Base-by-base conservation (phyloP, 1,140 invertebrate species). In the Dryas iulia region DNA sequence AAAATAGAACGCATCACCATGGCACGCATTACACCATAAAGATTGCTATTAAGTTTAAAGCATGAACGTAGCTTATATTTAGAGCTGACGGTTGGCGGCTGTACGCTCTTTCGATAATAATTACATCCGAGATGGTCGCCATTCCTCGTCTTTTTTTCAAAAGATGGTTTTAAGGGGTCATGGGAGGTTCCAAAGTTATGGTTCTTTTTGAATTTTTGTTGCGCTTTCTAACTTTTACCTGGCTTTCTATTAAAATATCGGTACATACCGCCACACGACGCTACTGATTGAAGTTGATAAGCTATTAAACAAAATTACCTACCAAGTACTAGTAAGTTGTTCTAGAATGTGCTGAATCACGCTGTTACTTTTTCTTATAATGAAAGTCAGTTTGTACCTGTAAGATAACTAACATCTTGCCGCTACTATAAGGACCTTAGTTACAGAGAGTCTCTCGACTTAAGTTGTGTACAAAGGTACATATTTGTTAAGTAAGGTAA, bases 31-130 rank as follows among this genome's bases (percentile, higher is more conserved):
- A 81, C 83, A 81, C 82, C 84, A 83, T 89, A 91, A 89, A 89
- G 84, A 89, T 89, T 84, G 87, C 81, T 87, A 91, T 90, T 91
- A 91, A 84, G 74, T 87, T 76, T 82, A 87, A 83, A 87, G 82
- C 78, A 78, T 68, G 74, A 74, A 77, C 77, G 76, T 76, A 76
- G 72, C 76, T 84, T 82, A 82, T 86, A 81, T 83, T 83, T 84
- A 84, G 76, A 75, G 83, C 85, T 87, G 84, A 81, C 81, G 84
- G 81, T 82, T 73, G 72, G 75, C 79, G 75, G 83, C 79, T 72
- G 70, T 63, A 67, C 70, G 74, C 73, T 77, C 79, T 73, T 76
- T 64, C 76, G 71, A 69, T 66, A 73, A 69, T 66, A 73, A 69
- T 73, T 73, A 73, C 56, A 71, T 71, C 69, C 58, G 58, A 71